Base-by-base conservation (phyloP, 1,140 invertebrate genomes). In the Trichogramma pretiosum region DNA sequence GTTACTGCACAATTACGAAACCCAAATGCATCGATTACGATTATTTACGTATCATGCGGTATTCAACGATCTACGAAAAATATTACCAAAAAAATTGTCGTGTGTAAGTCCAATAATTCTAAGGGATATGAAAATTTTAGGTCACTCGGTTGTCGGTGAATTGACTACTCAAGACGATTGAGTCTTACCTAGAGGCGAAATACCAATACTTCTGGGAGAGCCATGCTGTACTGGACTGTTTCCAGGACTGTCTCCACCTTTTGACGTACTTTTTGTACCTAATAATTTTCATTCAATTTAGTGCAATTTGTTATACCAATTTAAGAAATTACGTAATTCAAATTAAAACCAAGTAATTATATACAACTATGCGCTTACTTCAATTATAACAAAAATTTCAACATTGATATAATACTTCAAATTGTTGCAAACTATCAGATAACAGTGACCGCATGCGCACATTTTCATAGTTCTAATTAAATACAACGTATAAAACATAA, bases 161-260 rank as follows among this genome's bases (percentile, higher is more conserved):
- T n/a, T n/a, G n/a, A n/a, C n/a, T n/a, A n/a, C n/a, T n/a, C n/a
- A n/a, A n/a, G n/a, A n/a, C n/a, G n/a, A n/a, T n/a, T n/a, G n/a
- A 50, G 48, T 59, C 61, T 70, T 74, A 77, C 76, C 76, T 72
- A 77, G 64, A 43, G 75, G 76, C 52, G 78, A 79, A 46, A 77
- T 58, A 50, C 70, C 74, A 50, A 77, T 69, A 67, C 76, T 78
- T 65, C 68, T 67, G 48, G 76, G 73, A 45, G 77, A 78, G 53
- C 73, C 75, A 53, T 63, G 73, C 35, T 70, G 67, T 58, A 74
- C 65, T 46, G 74, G 73, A 58, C 76, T 78, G 65, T 72, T 73
- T 55, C 69, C 71, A 50, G 64, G 59, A 62, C 74, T 76, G 50
- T 74, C 74, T 49, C 63, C 67, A 61, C 67, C 67, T 58, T 57